Percentiles rank a stretch among this genome's conserved stretches.
phyloP scores from a whole-genome alignment of 2,113 vertebrate species.

The Bubo blakistoni region DNA sequence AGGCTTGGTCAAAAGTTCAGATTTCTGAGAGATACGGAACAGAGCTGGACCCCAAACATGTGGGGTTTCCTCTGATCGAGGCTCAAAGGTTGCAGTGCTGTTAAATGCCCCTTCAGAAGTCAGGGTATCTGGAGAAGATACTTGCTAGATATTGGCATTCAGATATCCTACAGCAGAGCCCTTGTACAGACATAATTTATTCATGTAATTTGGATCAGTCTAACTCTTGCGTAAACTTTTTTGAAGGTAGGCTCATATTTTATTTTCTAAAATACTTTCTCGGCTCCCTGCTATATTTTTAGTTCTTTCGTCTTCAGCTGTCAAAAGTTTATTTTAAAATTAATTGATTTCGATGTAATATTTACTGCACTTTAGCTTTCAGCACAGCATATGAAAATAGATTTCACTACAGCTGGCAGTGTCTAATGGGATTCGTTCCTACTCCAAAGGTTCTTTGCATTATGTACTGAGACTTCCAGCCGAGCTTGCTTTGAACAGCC shows the following conservation, averaged over 20 bases:
- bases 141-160: not conserved
- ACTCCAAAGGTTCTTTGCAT: not conserved
- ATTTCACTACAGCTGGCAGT: not conserved
- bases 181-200: not conserved
- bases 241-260: not conserved
- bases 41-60: not conserved
- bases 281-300: not conserved
- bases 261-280: not conserved
- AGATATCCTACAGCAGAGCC: not conserved
- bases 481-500: not conserved
- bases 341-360: not conserved
- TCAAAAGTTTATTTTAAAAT: not conserved
- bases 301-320: not conserved
- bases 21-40: not conserved
- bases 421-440: constrained; percentile 14
- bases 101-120: not conserved
- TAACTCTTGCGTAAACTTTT: not conserved
- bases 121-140: not conserved
- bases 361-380: constrained; percentile 38
- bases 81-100: not conserved
- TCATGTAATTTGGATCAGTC: not conserved
- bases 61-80: not conserved
- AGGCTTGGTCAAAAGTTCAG: not conserved
- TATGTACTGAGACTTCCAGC: not conserved
- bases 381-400: not conserved